phyloP scores from a whole-genome alignment of 2,113 vertebrate species.

The Chamaetylas fuelleborni region DNA sequence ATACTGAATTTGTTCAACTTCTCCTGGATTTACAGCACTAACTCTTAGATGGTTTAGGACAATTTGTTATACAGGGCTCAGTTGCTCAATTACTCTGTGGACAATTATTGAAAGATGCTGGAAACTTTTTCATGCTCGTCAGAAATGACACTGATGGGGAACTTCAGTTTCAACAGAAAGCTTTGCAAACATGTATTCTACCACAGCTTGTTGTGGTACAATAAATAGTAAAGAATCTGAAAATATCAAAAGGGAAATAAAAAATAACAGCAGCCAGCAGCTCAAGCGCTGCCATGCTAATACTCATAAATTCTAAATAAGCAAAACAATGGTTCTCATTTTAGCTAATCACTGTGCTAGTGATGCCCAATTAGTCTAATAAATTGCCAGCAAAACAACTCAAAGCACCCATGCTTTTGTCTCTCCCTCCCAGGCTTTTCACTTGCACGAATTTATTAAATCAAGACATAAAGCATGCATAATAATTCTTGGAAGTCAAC shows the following conservation, averaged over 20 bases:
- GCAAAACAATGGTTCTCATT: not conserved
- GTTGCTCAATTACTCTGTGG: not conserved
- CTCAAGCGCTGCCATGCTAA: not conserved
- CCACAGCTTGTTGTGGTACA: not conserved
- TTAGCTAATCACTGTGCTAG: not conserved
- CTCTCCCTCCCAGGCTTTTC: constrained; percentile 6
- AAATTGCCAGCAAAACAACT: constrained; percentile 26
- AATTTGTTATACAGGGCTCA: not conserved
- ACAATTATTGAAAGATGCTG: not conserved
- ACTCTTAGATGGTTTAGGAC: not conserved
- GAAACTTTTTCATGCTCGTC: not conserved
- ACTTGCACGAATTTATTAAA: not conserved
- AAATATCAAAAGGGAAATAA: not conserved
- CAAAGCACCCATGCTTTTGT: not conserved
- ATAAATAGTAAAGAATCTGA: not conserved
- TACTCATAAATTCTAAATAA: not conserved
- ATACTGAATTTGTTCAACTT: not conserved
- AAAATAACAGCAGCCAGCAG: not conserved
- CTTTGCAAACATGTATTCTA: not conserved
- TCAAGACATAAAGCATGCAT: not conserved
- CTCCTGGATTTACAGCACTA: not conserved
- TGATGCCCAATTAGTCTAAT: constrained; percentile 20
- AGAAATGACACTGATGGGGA: not conserved
- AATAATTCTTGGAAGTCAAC: not conserved
- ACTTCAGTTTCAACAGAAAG: not conserved